Conservation (phyloP, 1,140 invertebrate genomes). For the Caenorhabditis remanei region DNA sequence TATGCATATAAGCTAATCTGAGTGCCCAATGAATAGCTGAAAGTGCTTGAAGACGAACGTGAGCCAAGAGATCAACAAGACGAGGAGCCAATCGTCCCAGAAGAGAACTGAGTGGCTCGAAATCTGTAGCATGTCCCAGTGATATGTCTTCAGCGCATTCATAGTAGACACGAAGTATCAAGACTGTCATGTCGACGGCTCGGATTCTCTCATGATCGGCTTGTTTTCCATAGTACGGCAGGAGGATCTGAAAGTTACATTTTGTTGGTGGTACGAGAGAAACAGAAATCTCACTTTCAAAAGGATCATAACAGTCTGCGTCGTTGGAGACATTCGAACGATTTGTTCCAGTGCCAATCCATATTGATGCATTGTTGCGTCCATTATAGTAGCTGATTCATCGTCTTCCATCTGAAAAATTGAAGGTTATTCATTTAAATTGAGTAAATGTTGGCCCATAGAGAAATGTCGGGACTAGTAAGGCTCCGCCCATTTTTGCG, state of each 20-base stretch:
- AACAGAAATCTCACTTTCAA: constrained; percentile 70
- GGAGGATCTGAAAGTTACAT: constrained; percentile 69
- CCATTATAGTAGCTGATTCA: constrained; percentile 76
- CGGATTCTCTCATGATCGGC: constrained; percentile 74
- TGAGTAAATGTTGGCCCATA: too few species aligned
- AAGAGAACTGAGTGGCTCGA: constrained; percentile 72
- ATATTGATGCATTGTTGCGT: constrained; percentile 74
- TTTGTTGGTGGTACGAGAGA: background rate
- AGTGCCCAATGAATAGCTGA: constrained; percentile 73
- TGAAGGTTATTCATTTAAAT: background rate
- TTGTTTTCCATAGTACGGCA: constrained; percentile 70
- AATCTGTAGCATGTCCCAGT: constrained; percentile 74
- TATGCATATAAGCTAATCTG: constrained; percentile 70
- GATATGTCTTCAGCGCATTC: constrained; percentile 71
- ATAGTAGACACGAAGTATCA: constrained; percentile 71
- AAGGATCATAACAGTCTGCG: constrained; percentile 71
- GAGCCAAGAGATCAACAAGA: constrained; percentile 74
- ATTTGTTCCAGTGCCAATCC: constrained; percentile 72
- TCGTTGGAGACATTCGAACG: constrained; percentile 70
- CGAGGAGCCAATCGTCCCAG: constrained; percentile 73
- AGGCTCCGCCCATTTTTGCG: too few species aligned
- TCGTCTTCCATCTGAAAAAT: constrained; percentile 75
- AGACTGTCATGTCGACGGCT: constrained; percentile 74
- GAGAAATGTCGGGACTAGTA: background rate
- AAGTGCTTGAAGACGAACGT: constrained; percentile 69